Percentiles rank a stretch among this genome's conserved stretches.
phyloP scores from a whole-genome alignment of 2,888 invertebrate species.

The Sipha maydis region DNA sequence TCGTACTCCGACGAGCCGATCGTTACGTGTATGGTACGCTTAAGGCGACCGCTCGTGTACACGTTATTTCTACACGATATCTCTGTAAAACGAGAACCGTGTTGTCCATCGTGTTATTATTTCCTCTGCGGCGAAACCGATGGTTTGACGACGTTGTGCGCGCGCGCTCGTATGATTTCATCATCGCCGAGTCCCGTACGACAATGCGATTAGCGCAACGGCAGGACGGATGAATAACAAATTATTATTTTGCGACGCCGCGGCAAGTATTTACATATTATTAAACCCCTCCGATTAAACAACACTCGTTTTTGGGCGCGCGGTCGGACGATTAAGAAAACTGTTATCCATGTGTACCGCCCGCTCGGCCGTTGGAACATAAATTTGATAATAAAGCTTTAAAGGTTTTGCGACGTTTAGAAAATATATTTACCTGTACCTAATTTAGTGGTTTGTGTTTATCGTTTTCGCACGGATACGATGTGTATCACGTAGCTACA shows the following conservation, averaged over 20 bases:
- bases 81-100: too few relatives aligned
- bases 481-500: background rate
- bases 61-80: too few relatives aligned
- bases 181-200: background rate
- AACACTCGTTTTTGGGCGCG: background rate
- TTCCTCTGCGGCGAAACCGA: background rate
- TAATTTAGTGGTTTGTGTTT: too few relatives aligned
- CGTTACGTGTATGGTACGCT: too few relatives aligned
- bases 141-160: background rate
- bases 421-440: too few relatives aligned
- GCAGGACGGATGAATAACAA: background rate
- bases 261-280: background rate
- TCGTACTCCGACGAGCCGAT: too few relatives aligned
- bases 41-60: too few relatives aligned
- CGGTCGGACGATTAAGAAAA: background rate
- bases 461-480: too few relatives aligned
- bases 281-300: background rate
- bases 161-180: background rate
- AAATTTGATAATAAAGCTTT: background rate
- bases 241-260: background rate
- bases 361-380: background rate
- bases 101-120: too few relatives aligned
- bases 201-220: slow-evolving; percentile 17
- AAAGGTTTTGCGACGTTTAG: too few relatives aligned
- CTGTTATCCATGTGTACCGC: background rate